phyloP scores from a whole-genome alignment of 2,888 invertebrate genomes.

The Hypena proboscidalis region DNA sequence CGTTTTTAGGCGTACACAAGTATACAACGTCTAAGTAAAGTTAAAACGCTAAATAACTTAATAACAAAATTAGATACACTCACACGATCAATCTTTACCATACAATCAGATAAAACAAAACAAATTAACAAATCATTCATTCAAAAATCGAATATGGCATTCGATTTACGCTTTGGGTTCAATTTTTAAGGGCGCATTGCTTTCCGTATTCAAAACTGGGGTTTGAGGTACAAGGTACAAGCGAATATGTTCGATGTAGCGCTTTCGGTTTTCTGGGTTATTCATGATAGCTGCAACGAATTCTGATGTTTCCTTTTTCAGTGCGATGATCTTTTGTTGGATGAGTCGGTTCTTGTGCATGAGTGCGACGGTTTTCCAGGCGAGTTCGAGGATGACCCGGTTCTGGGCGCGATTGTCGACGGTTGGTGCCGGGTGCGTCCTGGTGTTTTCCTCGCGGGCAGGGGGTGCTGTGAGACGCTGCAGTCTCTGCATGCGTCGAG shows the following conservation, averaged over 20 bases:
- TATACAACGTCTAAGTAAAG: conserved; percentile 25
- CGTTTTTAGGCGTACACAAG: conserved; percentile 18
- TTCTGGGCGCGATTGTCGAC: conserved; percentile 66
- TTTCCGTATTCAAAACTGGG: conserved; percentile 40
- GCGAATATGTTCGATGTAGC: conserved; percentile 64
- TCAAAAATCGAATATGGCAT: conserved; percentile 12
- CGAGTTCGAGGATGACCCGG: conserved; percentile 85
- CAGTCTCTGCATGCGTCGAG: conserved; percentile 66
- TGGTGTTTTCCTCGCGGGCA: conserved; percentile 40
- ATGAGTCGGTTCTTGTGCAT: conserved; percentile 87
- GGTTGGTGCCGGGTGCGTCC: conserved; percentile 38
- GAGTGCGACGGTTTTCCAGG: conserved; percentile 86
- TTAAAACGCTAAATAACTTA: conserved; percentile 30
- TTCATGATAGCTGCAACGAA: conserved; percentile 86
- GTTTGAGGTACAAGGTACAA: conserved; percentile 48
- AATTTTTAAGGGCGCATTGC: conserved; percentile 48
- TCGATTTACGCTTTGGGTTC: conserved; percentile 48
- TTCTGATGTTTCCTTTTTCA: conserved; percentile 87
- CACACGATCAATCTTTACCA: conserved; percentile 11
- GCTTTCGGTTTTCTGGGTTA: conserved; percentile 74
- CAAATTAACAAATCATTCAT: conserved; percentile 26
- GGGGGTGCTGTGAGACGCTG: conserved; percentile 55
- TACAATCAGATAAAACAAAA: conserved; percentile 17
- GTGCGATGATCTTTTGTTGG: conserved; percentile 85
- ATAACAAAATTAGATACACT: conserved; percentile 25